Base-by-base conservation (phyloP, 2,888 invertebrate species). In the Hypsopygia costalis region DNA sequence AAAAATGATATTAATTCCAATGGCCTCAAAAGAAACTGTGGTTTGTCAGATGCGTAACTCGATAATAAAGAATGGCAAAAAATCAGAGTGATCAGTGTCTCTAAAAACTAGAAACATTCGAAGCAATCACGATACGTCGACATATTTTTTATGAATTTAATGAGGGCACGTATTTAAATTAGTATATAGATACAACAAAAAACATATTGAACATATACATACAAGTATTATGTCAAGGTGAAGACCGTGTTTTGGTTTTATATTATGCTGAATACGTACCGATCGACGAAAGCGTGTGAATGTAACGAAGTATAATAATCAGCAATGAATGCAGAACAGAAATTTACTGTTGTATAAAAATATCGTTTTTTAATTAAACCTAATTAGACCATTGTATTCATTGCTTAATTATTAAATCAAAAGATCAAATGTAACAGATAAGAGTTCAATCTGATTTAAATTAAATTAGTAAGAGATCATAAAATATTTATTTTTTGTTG, bases 1-100 rank as follows among this genome's bases (percentile, higher is more conserved):
- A 11, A 36, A 36, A 29, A 49, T 47, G 47, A 40, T 52, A 51
- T 47, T 51, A 53, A 55, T 57, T 53, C 58, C 52, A 58, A 62
- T 58, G 52, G 54, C 58, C 46, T 49, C 41, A 45, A 44, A 55
- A 52, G 56, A 57, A 62, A 56, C 51, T 44, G 52, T 46, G 57
- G 47, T 53, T 54, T 57, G 61, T 61, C 62, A 62, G 61, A 52
- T 40, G 34, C 52, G 51, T 58, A 63, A 63, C 55, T 56, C 52
- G 56, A 64, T 65, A 59, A 59, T 51, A 53, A 62, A 46, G 40
- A 44, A 31, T 38, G 38, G 41, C 41, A 42, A 44, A 46, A 40
- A 30, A 32, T 6, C 32, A 11, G 20, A 36, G 32, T 22, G 11
- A 22, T 33, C 27, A 20, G 16, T 12, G 33, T 16, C 9, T 32